These are phyloP conservation scores for Achroia grisella DNA, from an alignment of 1,140 invertebrate species.

Conservation along the genomic window DNA sequence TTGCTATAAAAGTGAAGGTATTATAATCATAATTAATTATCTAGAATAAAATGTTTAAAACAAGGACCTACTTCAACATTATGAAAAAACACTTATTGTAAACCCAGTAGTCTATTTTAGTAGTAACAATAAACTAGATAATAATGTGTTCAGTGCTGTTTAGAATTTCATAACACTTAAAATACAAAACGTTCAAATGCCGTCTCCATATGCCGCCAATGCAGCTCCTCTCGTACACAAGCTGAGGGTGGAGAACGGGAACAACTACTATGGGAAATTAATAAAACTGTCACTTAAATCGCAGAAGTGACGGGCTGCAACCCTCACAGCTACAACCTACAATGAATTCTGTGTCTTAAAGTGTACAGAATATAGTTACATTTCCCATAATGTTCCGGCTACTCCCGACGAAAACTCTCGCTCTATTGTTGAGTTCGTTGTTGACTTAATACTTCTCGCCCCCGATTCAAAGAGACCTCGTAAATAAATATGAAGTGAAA, in stretches of 20 bases:
- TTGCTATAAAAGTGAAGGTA: no score
- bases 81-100: no score
- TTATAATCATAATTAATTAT: no score
- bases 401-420: conserved; percentile 36
- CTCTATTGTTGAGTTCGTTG: conserved; percentile 57
- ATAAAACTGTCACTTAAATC: conserved; percentile 83
- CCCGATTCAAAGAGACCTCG: conserved; percentile 47
- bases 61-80: no score
- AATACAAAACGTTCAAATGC: conserved; percentile 10
- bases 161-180: conserved; percentile 12
- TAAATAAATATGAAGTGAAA: conserved; percentile 60
- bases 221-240: conserved; percentile 38
- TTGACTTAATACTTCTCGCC: conserved; percentile 63
- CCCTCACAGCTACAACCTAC: conserved; percentile 26
- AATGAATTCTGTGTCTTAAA: conserved; percentile 30
- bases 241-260: conserved; percentile 62
- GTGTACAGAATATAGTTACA: conserved; percentile 17
- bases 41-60: no score
- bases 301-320: conserved; percentile 59
- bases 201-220: conserved; percentile 52
- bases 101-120: no score
- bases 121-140: not conserved
- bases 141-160: not conserved
- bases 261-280: conserved; percentile 78
- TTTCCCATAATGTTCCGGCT: conserved; percentile 14